A percentile compares a stretch with the other conserved stretches of the same genome.
Evolutionary conservation across 2,113 vertebrate species (phyloP).

Genomic region (Colistium nudipinnis): DNA sequence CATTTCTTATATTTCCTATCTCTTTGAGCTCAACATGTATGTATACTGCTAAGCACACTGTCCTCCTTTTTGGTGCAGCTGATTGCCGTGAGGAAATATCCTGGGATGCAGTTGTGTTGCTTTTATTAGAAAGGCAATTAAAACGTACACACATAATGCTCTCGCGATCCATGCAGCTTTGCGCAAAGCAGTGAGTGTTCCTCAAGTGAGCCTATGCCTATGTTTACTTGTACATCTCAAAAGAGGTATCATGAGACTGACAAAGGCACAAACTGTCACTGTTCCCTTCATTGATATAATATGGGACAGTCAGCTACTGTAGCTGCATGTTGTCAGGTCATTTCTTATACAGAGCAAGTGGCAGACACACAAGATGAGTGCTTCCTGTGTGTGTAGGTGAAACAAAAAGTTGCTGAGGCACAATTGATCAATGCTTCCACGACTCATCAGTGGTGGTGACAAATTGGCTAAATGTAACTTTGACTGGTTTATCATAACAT

Average conservation of each 20-base stretch:
- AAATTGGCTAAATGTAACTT: background rate
- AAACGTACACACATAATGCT: slow-evolving; percentile 11
- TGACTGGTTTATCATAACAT: no score
- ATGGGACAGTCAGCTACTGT: slow-evolving; percentile 18
- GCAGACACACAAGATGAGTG: no score
- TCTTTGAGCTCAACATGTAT: slow-evolving; percentile 10
- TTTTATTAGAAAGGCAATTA: slow-evolving; percentile 17
- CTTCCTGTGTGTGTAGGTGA: no score
- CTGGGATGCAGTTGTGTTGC: background rate
- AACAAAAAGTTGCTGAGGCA: no score
- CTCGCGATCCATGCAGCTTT: background rate
- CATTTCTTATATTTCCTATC: slow-evolving; percentile 3
- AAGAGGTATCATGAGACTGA: slow-evolving; percentile 2
- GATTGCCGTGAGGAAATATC: background rate
- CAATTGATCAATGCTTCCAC: no score
- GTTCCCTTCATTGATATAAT: slow-evolving; percentile 13
- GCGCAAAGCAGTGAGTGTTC: background rate
- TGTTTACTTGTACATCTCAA: slow-evolving; percentile 1
- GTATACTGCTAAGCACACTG: background rate
- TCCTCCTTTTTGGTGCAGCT: slow-evolving; percentile 10
- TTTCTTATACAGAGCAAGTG: slow-evolving; percentile 13
- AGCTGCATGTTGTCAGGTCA: slow-evolving; percentile 35
- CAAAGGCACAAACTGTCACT: background rate
- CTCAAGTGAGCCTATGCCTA: slow-evolving; percentile 2
- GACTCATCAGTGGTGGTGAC: background rate